phyloP scores from a whole-genome alignment of 2,797 vertebrate species.

The Liparis tanakae region DNA sequence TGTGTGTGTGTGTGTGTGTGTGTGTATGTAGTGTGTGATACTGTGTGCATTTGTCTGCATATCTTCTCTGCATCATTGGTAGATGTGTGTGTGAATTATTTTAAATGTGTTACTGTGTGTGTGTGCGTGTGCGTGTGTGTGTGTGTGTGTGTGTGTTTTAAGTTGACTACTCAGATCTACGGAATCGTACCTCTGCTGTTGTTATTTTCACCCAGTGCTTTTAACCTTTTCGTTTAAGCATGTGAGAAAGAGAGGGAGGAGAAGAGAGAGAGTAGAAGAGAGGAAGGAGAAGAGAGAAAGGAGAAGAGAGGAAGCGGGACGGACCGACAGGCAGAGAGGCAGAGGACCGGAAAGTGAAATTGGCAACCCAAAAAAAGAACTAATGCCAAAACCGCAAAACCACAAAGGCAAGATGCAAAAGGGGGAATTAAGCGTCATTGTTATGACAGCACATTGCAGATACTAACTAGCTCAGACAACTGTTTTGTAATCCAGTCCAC shows the following conservation, averaged over 20 bases:
- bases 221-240: conserved; percentile 29
- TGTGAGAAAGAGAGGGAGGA: not conserved
- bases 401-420: conserved; percentile 32
- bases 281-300: not conserved
- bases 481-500: conserved; percentile 20
- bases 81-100: not conserved
- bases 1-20: too few species aligned
- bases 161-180: conserved; percentile 18
- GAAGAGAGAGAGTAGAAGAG: conserved; percentile 17
- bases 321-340: conserved; percentile 7
- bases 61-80: not conserved
- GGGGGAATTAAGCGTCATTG: conserved; percentile 36
- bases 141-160: conserved; percentile 20
- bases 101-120: conserved; percentile 11
- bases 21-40: conserved; percentile 6
- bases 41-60: conserved; percentile 10
- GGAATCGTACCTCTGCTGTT: conserved; percentile 30
- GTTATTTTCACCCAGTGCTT: conserved; percentile 9
- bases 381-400: conserved; percentile 39
- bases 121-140: conserved; percentile 5
- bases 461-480: conserved; percentile 2
- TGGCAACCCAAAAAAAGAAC: not conserved
- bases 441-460: conserved; percentile 25
- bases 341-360: conserved; percentile 23
- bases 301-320: conserved; percentile 20